These are phyloP conservation scores for Sardina pilchardus DNA, from an alignment of 2,113 vertebrate species.

Conservation along the genomic window DNA sequence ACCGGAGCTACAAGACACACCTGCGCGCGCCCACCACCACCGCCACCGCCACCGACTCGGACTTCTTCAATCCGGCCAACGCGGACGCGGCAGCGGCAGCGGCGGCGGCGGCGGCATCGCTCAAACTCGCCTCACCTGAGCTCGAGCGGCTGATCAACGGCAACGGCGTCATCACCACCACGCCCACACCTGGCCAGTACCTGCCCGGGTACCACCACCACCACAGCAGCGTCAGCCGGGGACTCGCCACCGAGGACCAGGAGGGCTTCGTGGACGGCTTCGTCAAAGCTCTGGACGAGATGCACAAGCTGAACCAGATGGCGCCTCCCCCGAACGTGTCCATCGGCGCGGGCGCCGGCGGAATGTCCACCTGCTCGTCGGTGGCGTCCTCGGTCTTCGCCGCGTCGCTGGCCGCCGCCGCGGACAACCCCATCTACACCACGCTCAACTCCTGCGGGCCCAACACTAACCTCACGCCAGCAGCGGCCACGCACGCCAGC, in stretches of 20 bases:
- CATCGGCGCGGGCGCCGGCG: slow-evolving; percentile 71
- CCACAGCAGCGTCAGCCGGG: slow-evolving; percentile 60
- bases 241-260: slow-evolving; percentile 82
- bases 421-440: slow-evolving; percentile 83
- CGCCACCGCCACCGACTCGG: slow-evolving; percentile 69
- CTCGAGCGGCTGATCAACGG: slow-evolving; percentile 89
- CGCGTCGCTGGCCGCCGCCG: slow-evolving; percentile 69
- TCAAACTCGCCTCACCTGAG: slow-evolving; percentile 87
- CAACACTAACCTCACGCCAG: slow-evolving; percentile 70
- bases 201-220: slow-evolving; percentile 51
- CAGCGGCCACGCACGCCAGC: slow-evolving; percentile 57
- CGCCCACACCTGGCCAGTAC: slow-evolving; percentile 77
- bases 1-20: slow-evolving; percentile 79
- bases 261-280: slow-evolving; percentile 88
- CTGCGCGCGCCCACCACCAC: slow-evolving; percentile 65
- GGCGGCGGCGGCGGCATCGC: slow-evolving; percentile 74
- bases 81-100: slow-evolving; percentile 75
- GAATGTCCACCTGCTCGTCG: slow-evolving; percentile 63
- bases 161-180: slow-evolving; percentile 87
- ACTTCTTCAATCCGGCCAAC: slow-evolving; percentile 67
- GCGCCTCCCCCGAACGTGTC: slow-evolving; percentile 89
- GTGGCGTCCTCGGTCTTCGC: slow-evolving; percentile 74
- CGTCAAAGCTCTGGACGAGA: slow-evolving; percentile 88
- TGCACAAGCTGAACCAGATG: slow-evolving; percentile 93
- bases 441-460: slow-evolving; percentile 78